A percentile compares a stretch with the other conserved stretches of the same genome.
Conservation (phyloP, 2,113 vertebrate species). For the Danionella cerebrum region DNA sequence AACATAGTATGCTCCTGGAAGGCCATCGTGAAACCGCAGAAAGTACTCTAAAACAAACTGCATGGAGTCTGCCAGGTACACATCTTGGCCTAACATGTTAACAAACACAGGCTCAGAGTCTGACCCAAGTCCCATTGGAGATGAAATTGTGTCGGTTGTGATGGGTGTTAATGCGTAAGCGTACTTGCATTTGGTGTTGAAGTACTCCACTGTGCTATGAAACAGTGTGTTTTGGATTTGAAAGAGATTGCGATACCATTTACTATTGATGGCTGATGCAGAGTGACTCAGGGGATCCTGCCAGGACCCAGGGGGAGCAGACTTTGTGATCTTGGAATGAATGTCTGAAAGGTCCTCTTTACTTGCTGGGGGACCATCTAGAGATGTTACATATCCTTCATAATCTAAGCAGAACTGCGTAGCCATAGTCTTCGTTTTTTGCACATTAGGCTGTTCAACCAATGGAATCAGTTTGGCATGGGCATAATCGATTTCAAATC, state of each 20-base stretch:
- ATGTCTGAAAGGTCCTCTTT: constrained; percentile 48
- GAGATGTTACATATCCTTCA: constrained; percentile 63
- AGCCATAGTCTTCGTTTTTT: constrained; percentile 18
- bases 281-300: constrained; percentile 58
- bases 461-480: constrained; percentile 65
- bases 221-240: constrained; percentile 71
- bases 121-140: constrained; percentile 70
- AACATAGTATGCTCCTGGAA: constrained; percentile 64
- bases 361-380: constrained; percentile 55
- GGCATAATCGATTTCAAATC: constrained; percentile 65
- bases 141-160: constrained; percentile 71
- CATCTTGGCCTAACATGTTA: constrained; percentile 60
- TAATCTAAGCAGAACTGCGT: constrained; percentile 53
- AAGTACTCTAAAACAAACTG: constrained; percentile 73
- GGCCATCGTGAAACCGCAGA: constrained; percentile 66
- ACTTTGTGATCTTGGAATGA: constrained; percentile 54
- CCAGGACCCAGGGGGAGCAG: constrained; percentile 59
- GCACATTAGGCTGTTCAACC: constrained; percentile 35
- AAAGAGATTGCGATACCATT: constrained; percentile 68
- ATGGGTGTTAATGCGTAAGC: constrained; percentile 66
- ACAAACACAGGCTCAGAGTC: constrained; percentile 68
- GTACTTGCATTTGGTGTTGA: constrained; percentile 57
- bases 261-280: constrained; percentile 56
- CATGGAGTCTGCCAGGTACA: constrained; percentile 73
- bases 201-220: constrained; percentile 70